phyloP scores from a whole-genome alignment of 37 sponge, comb jelly and placozoan genomes.

The Chondrosia reniformis region DNA sequence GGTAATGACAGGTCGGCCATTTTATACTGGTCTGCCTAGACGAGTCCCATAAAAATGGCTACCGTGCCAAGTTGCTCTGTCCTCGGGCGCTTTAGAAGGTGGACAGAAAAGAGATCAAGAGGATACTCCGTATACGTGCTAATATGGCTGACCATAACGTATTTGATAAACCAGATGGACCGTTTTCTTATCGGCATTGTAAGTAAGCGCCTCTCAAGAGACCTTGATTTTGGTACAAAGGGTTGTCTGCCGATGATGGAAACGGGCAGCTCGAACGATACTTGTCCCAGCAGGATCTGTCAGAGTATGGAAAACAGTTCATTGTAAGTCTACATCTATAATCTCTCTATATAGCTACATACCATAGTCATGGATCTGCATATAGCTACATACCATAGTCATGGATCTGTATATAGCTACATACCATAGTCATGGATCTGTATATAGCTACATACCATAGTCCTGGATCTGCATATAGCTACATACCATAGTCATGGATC shows the following conservation, averaged over 20 bases:
- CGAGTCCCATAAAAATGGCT: too few species aligned
- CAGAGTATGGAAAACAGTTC: slow-evolving; percentile 1
- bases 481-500: too few species aligned
- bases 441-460: too few species aligned
- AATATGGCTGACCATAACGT: slow-evolving; percentile 55
- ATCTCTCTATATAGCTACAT: too few species aligned
- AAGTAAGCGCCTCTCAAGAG: slow-evolving; percentile 20
- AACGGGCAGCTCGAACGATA: background rate
- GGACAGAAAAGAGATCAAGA: background rate
- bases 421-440: too few species aligned
- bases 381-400: too few species aligned
- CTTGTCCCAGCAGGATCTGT: slow-evolving; percentile 10
- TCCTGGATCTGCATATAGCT: too few species aligned
- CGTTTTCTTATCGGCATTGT: slow-evolving; percentile 61
- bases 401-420: too few species aligned
- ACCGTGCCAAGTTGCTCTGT: too few species aligned
- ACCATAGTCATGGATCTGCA: too few species aligned
- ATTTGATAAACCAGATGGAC: slow-evolving; percentile 63
- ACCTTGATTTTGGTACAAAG: slow-evolving; percentile 40
- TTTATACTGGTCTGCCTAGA: too few species aligned
- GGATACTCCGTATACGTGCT: slow-evolving; percentile 51
- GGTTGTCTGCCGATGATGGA: slow-evolving; percentile 23
- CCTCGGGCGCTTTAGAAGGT: too few species aligned
- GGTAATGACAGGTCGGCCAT: background rate
- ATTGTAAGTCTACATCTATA: slow-evolving; percentile 6